Evolutionary conservation across 1,140 invertebrate genomes (phyloP).

Genomic region (Ips nitidus): DNA sequence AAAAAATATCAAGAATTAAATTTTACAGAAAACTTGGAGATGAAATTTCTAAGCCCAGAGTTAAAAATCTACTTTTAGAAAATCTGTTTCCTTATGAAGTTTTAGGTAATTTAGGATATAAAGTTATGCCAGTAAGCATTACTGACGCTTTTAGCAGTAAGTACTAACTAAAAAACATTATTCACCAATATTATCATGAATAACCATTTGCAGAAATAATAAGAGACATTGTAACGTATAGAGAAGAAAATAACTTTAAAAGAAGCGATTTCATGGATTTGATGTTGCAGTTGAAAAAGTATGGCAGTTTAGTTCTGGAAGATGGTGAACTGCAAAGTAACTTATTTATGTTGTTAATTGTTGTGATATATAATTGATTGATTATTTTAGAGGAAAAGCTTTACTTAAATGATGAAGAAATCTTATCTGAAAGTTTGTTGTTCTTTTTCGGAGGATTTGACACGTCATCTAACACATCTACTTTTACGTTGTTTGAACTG

Average conservation of each 20-base stretch:
- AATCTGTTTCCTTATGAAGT: neutral
- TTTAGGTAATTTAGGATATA: neutral
- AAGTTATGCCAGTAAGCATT: neutral
- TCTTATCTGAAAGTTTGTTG: neutral
- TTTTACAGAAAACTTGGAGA: too few relatives aligned
- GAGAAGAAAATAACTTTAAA: neutral
- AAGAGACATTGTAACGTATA: neutral
- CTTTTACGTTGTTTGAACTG: constrained; percentile 51
- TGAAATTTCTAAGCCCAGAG: neutral
- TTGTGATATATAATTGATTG: neutral
- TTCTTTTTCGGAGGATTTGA: constrained; percentile 49
- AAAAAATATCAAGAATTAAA: too few relatives aligned
- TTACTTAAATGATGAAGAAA: neutral
- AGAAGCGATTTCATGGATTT: constrained; percentile 1
- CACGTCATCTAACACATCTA: constrained; percentile 50
- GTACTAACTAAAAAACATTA: too few relatives aligned
- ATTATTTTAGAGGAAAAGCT: too few relatives aligned
- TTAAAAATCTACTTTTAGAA: neutral
- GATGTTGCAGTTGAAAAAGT: neutral
- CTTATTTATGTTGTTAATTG: neutral
- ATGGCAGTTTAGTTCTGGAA: neutral
- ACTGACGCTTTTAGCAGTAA: neutral
- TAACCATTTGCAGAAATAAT: neutral
- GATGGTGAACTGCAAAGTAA: neutral
- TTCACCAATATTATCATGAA: too few relatives aligned